Base-by-base conservation (phyloP, 2,797 vertebrate genomes). In the Poeciliopsis paucimaculata region DNA sequence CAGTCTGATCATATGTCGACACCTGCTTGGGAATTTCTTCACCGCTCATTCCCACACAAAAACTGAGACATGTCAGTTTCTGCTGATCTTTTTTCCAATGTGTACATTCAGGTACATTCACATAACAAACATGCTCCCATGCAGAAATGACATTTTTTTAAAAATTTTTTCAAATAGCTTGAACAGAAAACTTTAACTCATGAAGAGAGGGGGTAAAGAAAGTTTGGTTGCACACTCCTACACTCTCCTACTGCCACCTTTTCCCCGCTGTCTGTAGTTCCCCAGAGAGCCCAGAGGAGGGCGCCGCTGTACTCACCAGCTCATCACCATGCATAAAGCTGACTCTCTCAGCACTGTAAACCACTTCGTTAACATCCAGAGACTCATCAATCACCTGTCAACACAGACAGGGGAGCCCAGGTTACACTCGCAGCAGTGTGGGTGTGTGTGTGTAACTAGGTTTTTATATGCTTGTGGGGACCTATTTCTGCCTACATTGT, bases 311-410 rank as follows among this genome's bases (percentile, higher is more conserved):
- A 97, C 98, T 2, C 96, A 99, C 98, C 96, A 97, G 96, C 92
- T 98, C 97, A 79, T 97, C 97, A 94, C 96, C 97, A 95, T 95
- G 95, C 90, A 98, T 95, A 92, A 98, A 96, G 77, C 97, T 97
- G 10, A 98, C 97, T 90, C 97, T 96, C 94, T 98, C 98, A 2
- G 98, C 97, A 94, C 95, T 96, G 95, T 95, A 96, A 94, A 96
- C 93, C 94, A 99, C 97, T 92, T 99, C 98, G 93, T 99, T 99
- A 95, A 99, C 97, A 86, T 99, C 98, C 84, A 99, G 96, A 87
- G 97, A 97, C 93, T 99, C 98, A 89, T 99, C 98, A 91, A 99
- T 97, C 83, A 99, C 97, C 98, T 99, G 96, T 91, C 94, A 94
- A 96, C 94, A 96, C 93, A 96, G 95, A 96, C 95, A 95, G 95